Base-by-base conservation (phyloP, 2,888 invertebrate genomes). In the Entomobrya proxima region DNA sequence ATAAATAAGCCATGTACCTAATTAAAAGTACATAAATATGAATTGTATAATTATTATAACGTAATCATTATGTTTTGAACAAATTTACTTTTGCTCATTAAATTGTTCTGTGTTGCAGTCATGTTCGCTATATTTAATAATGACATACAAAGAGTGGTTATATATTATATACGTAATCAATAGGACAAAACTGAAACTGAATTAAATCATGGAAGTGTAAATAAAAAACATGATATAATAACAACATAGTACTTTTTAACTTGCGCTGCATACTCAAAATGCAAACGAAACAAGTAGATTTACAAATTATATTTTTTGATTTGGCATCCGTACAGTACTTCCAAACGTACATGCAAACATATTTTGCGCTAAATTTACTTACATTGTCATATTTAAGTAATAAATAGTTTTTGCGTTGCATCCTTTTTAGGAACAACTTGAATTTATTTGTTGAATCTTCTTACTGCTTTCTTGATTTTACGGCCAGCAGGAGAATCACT, bases 371-470 rank as follows among this genome's bases (percentile, higher is more conserved):
- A 35, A 35, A 47, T 50, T 74, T 74, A 74, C 74, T 50, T 64
- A 74, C 64, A 50, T 74, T 67, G 76, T 77, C 69, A 76, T 61
- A 76, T 37, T 82, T 50, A 67, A 44, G 64, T 64, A 82, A 52
- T 75, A 55, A 50, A 74, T 75, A 64, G 6, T 50, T 50, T 40
- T 52, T 50, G 9, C 32, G 13, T 69, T 37, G 18, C n/a, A 35
- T 47, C 61, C 44, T 13, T 21, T 1, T 78, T 35, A 35, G 24
- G 67, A 32, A 24, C 55, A 37, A 15, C n/a, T 18, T 30, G 7
- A 32, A 47, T 83, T 83, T 69, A 83, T 21, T 83, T 76, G 9
- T 83, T 83, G 50, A 83, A 77, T 78, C 84, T 52, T 58, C 84
- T 44, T n/a, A 78, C 78, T 1, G 84, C 84, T 61, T 50, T 84